Conservation (phyloP, 2,888 invertebrate species). For the Scaptomyza parva region DNA sequence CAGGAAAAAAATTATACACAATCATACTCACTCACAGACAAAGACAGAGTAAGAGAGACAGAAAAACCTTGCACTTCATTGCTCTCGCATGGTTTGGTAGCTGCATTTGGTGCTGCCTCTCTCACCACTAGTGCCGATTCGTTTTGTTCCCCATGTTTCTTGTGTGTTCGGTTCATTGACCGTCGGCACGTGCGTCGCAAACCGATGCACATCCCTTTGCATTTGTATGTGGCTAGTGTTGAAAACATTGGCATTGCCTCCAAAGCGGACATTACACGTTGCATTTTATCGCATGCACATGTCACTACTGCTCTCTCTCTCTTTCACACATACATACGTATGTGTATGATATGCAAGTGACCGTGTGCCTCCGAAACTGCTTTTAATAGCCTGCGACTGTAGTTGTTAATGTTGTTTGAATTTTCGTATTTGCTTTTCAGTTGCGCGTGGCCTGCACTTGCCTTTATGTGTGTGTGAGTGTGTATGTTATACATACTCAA, state of each 20-base stretch:
- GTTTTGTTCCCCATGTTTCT: constrained; percentile 26
- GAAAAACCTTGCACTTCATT: constrained; percentile 19
- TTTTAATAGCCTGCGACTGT: constrained; percentile 52
- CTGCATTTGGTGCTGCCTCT: constrained; percentile 33
- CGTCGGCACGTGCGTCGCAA: constrained; percentile 77
- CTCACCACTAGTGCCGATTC: constrained; percentile 7
- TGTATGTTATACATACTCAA: constrained; percentile 27
- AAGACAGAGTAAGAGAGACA: background rate
- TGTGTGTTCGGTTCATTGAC: constrained; percentile 79
- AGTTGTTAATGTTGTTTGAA: constrained; percentile 36
- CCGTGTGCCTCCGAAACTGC: constrained; percentile 35
- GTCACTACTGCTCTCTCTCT: constrained; percentile 43
- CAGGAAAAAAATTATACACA: background rate
- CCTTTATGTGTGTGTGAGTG: constrained; percentile 31
- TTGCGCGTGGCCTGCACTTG: constrained; percentile 69
- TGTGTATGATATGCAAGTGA: constrained; percentile 5
- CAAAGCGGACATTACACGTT: constrained; percentile 60
- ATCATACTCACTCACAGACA: background rate
- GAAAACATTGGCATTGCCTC: constrained; percentile 79
- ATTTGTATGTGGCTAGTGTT: constrained; percentile 40
- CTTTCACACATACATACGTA: constrained; percentile 4
- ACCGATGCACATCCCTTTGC: constrained; percentile 75
- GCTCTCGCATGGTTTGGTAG: constrained; percentile 19
- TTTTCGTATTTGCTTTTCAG: constrained; percentile 59
- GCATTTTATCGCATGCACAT: constrained; percentile 80